Conservation (phyloP, 2,113 vertebrate genomes). For the Poeciliopsis occidentalis region DNA sequence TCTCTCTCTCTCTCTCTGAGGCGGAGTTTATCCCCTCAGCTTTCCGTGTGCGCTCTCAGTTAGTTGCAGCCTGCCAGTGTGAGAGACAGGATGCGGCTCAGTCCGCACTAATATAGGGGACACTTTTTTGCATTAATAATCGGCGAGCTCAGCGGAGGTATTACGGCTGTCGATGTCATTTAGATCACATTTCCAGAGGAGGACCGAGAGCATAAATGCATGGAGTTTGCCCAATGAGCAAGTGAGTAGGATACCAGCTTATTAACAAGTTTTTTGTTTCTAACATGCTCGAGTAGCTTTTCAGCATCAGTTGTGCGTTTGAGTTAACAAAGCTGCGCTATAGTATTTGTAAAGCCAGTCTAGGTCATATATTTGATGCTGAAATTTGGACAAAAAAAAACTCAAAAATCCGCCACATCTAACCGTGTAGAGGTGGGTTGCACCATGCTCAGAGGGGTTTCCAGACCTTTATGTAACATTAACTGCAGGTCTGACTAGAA, state of each 20-base stretch:
- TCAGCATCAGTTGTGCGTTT: not conserved
- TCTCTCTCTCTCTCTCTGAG: constrained; percentile 40
- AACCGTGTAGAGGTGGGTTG: too few species aligned
- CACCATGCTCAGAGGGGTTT: not conserved
- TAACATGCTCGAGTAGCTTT: not conserved
- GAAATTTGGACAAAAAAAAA: too few species aligned
- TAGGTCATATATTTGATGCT: not conserved
- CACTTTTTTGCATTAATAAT: constrained; percentile 1
- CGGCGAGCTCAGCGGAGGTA: not conserved
- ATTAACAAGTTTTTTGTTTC: not conserved
- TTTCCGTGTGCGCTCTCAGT: constrained; percentile 60
- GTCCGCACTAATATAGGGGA: constrained; percentile 9
- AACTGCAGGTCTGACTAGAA: not conserved
- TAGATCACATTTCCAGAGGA: not conserved
- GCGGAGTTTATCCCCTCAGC: constrained; percentile 69
- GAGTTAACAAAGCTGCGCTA: not conserved
- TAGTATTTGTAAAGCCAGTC: not conserved
- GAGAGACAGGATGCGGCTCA: constrained; percentile 32
- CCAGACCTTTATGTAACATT: not conserved
- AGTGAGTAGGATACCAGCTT: not conserved
- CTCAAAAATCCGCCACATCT: not conserved
- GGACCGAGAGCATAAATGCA: not conserved
- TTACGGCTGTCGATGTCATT: not conserved
- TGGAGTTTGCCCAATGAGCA: not conserved
- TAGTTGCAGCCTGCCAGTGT: constrained; percentile 62